Percentiles rank a stretch among this genome's conserved stretches.
Conservation (phyloP, 2,113 vertebrate genomes). For the Datnioides undecimradiatus region DNA sequence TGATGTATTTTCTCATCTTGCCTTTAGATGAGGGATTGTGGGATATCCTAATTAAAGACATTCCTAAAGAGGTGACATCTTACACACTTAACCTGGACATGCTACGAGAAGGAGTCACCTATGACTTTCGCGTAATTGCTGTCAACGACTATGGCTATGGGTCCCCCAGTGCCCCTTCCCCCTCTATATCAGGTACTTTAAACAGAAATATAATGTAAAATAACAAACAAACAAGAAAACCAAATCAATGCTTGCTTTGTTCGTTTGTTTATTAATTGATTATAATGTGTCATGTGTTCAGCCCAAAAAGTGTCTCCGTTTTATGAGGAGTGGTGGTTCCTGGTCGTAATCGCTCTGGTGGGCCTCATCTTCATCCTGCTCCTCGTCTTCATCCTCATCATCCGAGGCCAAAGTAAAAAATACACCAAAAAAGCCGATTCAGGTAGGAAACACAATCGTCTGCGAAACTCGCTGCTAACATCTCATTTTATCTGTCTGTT, state of each 20-base stretch:
- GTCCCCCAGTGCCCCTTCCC: constrained; percentile 94
- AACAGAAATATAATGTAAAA: neutral
- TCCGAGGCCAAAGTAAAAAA: constrained; percentile 97
- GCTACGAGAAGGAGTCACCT: constrained; percentile 94
- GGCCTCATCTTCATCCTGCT: constrained; percentile 98
- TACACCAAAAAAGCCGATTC: constrained; percentile 96
- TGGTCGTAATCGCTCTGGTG: constrained; percentile 95
- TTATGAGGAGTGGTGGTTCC: constrained; percentile 99
- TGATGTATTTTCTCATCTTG: neutral
- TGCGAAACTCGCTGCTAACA: neutral
- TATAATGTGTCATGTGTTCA: constrained; percentile 66
- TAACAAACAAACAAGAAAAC: too few species aligned
- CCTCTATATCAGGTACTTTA: constrained; percentile 91
- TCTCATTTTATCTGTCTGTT: constrained; percentile 11
- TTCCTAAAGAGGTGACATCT: constrained; percentile 97
- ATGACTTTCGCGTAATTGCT: constrained; percentile 96
- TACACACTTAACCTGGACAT: constrained; percentile 97
- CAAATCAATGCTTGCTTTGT: neutral
- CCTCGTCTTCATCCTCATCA: constrained; percentile 95
- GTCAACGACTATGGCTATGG: constrained; percentile 98
- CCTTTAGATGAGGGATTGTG: constrained; percentile 94
- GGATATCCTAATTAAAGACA: constrained; percentile 99
- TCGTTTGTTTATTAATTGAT: neutral
- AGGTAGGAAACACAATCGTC: constrained; percentile 79
- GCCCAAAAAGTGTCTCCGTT: constrained; percentile 96